phyloP scores from a whole-genome alignment of 2,797 vertebrate genomes.

The Crocodylus rhombifer region DNA sequence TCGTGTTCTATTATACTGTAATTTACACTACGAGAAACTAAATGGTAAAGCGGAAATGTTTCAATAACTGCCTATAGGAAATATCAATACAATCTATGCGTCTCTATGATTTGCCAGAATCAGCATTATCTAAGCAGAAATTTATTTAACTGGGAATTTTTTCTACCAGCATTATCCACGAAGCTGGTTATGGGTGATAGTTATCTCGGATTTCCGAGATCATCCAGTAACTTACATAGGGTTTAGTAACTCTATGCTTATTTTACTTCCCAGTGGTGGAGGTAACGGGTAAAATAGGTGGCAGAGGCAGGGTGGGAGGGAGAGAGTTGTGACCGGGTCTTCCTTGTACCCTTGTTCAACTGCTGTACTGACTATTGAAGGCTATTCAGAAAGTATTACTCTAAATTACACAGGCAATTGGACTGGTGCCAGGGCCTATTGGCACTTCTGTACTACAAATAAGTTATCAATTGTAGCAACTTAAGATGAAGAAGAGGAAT shows the following conservation, averaged over 20 bases:
- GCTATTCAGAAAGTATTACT: not conserved
- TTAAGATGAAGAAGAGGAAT: not conserved
- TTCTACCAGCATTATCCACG: conserved; percentile 9
- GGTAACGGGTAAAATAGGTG: not conserved
- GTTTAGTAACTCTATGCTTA: not conserved
- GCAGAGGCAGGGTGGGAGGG: not conserved
- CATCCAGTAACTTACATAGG: not conserved
- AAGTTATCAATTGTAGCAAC: not conserved
- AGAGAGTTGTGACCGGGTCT: not conserved
- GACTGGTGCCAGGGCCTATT: not conserved
- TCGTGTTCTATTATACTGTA: not conserved
- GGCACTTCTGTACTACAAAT: too few relatives aligned
- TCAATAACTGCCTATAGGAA: conserved; percentile 62
- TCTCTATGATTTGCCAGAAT: conserved; percentile 35
- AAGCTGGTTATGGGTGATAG: conserved; percentile 12
- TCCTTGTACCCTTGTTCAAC: not conserved
- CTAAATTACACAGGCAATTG: not conserved
- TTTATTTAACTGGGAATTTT: conserved; percentile 44
- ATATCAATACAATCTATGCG: conserved; percentile 40
- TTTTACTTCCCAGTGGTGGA: not conserved
- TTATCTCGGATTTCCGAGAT: not conserved
- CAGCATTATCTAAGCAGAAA: conserved; percentile 39
- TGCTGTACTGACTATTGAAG: not conserved
- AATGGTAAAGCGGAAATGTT: conserved; percentile 59
- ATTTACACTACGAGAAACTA: not conserved